Evolutionary conservation across 2,797 vertebrate genomes (phyloP).

Genomic region (Coranthus polyacanthus): DNA sequence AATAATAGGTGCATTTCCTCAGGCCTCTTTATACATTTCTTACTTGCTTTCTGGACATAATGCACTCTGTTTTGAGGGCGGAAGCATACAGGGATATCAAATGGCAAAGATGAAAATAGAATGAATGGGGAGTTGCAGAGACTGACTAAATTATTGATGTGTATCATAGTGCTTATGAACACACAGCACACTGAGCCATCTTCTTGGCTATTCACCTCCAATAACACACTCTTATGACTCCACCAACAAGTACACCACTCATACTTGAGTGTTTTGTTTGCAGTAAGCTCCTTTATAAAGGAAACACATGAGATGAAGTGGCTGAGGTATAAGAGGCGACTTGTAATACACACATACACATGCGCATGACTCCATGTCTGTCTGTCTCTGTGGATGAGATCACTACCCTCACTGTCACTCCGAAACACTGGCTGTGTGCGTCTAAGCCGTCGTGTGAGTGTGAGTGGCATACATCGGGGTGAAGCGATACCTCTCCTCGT

Average conservation of each 20-base stretch:
- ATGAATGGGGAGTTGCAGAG: constrained; percentile 66
- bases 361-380: constrained; percentile 36
- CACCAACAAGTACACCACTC: constrained; percentile 54
- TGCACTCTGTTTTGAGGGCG: constrained; percentile 61
- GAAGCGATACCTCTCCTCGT: constrained; percentile 73
- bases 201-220: constrained; percentile 68
- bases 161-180: constrained; percentile 76
- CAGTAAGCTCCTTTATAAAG: constrained; percentile 14
- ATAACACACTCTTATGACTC: constrained; percentile 63
- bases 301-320: constrained; percentile 35
- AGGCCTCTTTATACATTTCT: constrained; percentile 51
- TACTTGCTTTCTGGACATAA: constrained; percentile 54
- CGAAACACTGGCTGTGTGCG: constrained; percentile 51
- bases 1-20: constrained; percentile 63
- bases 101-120: constrained; percentile 80
- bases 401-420: constrained; percentile 62
- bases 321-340: constrained; percentile 34
- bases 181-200: constrained; percentile 64
- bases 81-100: constrained; percentile 77
- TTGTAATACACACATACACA: constrained; percentile 32
- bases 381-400: constrained; percentile 76
- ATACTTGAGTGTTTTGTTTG: constrained; percentile 32
- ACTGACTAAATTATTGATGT: constrained; percentile 77
- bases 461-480: constrained; percentile 63
- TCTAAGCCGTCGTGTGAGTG: constrained; percentile 36